phyloP scores from a whole-genome alignment of 2,113 vertebrate species.

The Bubalus kerabau region DNA sequence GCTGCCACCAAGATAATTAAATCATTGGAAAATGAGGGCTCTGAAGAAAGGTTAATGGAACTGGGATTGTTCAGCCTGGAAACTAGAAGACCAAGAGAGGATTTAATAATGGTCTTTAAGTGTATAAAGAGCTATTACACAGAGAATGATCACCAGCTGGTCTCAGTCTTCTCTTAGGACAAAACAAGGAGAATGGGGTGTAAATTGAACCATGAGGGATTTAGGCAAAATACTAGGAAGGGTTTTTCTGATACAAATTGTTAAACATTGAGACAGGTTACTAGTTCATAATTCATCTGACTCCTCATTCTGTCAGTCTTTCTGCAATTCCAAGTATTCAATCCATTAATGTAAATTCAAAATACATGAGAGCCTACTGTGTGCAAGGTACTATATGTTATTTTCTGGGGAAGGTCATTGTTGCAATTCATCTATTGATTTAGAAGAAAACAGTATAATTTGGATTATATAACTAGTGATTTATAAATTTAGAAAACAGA shows the following conservation, averaged over 20 bases:
- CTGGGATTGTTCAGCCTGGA: conserved; percentile 23
- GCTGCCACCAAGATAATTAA: conserved; percentile 41
- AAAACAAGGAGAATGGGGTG: conserved; percentile 38
- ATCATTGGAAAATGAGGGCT: conserved; percentile 40
- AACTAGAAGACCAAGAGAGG: conserved; percentile 45
- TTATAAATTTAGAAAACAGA: conserved; percentile 2
- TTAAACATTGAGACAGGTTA: not conserved
- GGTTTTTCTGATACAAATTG: conserved; percentile 11
- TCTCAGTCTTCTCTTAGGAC: conserved; percentile 47
- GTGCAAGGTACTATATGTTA: not conserved
- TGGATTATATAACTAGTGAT: not conserved
- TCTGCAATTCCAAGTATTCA: not conserved
- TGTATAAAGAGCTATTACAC: conserved; percentile 52
- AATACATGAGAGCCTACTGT: not conserved
- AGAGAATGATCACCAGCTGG: conserved; percentile 54
- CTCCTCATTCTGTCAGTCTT: not conserved
- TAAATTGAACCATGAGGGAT: conserved; percentile 36
- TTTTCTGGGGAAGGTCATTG: not conserved
- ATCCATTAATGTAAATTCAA: not conserved
- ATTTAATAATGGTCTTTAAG: conserved; percentile 60
- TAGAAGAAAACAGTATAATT: not conserved
- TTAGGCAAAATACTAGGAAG: conserved; percentile 33
- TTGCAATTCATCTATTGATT: not conserved
- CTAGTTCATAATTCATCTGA: not conserved
- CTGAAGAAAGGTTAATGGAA: conserved; percentile 58